Evolutionary conservation across 2,888 invertebrate species (phyloP).

Genomic region (Leptodirus hochenwartii): DNA sequence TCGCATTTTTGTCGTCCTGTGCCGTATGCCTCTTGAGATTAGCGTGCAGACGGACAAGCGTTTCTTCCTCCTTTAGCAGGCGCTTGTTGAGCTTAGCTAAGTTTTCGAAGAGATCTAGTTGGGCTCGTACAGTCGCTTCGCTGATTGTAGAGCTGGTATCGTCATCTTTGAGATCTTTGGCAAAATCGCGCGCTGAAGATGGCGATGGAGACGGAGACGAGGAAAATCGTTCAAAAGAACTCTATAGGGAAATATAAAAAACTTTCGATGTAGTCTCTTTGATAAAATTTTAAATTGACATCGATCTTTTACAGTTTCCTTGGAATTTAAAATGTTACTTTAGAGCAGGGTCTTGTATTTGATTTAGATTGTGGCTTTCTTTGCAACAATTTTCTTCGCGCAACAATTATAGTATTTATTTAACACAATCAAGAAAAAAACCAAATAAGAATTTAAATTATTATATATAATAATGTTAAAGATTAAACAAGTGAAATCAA

Average conservation of each 20-base stretch:
- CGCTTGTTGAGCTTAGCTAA: slow-evolving; percentile 54
- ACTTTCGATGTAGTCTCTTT: not conserved
- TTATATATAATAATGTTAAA: no score
- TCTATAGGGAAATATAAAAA: slow-evolving; percentile 14
- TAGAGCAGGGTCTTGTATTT: no score
- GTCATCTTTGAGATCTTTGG: slow-evolving; percentile 22
- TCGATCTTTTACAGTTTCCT: no score
- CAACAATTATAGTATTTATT: no score
- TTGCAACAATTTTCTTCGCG: no score
- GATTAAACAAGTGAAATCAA: no score
- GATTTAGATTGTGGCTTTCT: no score
- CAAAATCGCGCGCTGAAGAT: slow-evolving; percentile 24
- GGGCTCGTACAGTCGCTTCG: slow-evolving; percentile 36
- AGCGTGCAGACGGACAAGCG: slow-evolving; percentile 43
- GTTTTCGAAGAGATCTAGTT: slow-evolving; percentile 55
- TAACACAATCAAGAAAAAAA: no score
- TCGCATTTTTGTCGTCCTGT: slow-evolving; percentile 18
- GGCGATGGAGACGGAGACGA: no score
- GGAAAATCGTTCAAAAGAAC: slow-evolving; percentile 23
- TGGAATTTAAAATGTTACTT: no score
- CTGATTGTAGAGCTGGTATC: slow-evolving; percentile 28
- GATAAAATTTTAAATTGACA: no score
- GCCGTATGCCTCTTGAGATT: slow-evolving; percentile 30
- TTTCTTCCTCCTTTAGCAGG: slow-evolving; percentile 54
- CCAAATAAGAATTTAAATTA: no score